Base-by-base conservation (phyloP, 2,888 invertebrate species). In the Bimastos eiseni region DNA sequence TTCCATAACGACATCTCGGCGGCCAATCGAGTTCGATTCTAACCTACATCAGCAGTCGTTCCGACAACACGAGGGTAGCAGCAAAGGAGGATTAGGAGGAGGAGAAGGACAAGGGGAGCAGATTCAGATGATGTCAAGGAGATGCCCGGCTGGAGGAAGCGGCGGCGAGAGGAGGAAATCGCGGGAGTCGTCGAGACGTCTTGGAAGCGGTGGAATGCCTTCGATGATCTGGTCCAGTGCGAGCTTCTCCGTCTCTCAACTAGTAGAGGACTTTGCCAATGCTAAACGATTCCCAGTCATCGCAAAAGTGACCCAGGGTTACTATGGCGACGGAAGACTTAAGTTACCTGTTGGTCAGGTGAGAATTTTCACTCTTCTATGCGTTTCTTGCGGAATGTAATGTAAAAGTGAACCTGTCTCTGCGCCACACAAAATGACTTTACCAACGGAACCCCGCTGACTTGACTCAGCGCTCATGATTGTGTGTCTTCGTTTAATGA, bases 281-380 rank as follows among this genome's bases (percentile, higher is more conserved):
- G 34, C 86, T 8, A 37, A 37, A 17, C 36, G 86, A 86, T 86
- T 86, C 21, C 86, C 86, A 0, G 21, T 86, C 19, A 86, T 86
- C 86, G 86, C n/a, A 19, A 86, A 86, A 36, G 86, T 86, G 24
- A 37, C 86, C 13, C 86, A 86, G 86, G 86, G 86, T 37, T 86
- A 86, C 86, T 86, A 86, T 37, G 86, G 86, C 11, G 86, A 86
- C 86, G 86, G 86, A 37, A 6, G 37, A 19, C 36, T 86, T 8
- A 86, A 86, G 86, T 37, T 86, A 86, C 86, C 86, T 86, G 86
- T 86, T 34, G 86, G 86, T 8, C 86, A 86, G 86, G 86, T 86
- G 36, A 86, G 86, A 13, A n/a, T 84, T 49, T 24, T 49, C 49
- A 4, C 41, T 21, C 24, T 49, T 24, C 21, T 3, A 49, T 24